Base-by-base conservation (phyloP, 2,888 invertebrate species). In the Phymatocera aterrima region DNA sequence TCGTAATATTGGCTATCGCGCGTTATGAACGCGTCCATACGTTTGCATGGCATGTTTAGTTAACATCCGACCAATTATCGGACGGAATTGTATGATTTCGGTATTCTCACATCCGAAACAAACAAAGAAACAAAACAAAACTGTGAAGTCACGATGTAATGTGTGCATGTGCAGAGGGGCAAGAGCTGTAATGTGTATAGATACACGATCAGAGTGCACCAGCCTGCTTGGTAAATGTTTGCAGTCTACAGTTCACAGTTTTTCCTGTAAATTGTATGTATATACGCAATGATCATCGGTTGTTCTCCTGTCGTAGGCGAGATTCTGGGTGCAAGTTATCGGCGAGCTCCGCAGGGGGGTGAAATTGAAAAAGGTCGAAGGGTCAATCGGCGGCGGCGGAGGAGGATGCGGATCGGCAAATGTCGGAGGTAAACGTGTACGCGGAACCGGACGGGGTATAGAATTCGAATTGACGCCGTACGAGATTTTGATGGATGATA, bases 401-500 rank as follows among this genome's bases (percentile, higher is more conserved):
- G 86, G 85, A 10, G 83, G 84, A 0, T 78, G 80, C 37, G 83
- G 85, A 24, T 80, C 78, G 2, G 68, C 43, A 24, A 68, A 43
- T 43, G 3, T 0, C 15, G n/a, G 31, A 78, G 82, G 28, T 79
- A 86, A 60, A 57, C 57, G 75, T 51, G 40, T 37, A 21, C 80
- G 82, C 3, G 82, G 81, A 31, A 81, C 89, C 93, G 93, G 89
- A 94, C 95, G 81, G 92, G 95, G 86, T 94, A 95, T 96, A 80
- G 98, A 98, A 91, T 98, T 95, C 91, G 98, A 98, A 91, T 91
- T 98, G 85, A 99, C 98, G 64, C 98, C 98, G 15, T 98, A 98
- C 89, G 98, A 99, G 92, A 97, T 98, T 88, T 93, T 99, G 78
- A 97, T 99, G 96, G 97, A 98, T 90, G 98, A 99, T 89, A 98